Evolutionary conservation across 1,140 invertebrate genomes (phyloP).

Genomic region (Cydia strobilella): DNA sequence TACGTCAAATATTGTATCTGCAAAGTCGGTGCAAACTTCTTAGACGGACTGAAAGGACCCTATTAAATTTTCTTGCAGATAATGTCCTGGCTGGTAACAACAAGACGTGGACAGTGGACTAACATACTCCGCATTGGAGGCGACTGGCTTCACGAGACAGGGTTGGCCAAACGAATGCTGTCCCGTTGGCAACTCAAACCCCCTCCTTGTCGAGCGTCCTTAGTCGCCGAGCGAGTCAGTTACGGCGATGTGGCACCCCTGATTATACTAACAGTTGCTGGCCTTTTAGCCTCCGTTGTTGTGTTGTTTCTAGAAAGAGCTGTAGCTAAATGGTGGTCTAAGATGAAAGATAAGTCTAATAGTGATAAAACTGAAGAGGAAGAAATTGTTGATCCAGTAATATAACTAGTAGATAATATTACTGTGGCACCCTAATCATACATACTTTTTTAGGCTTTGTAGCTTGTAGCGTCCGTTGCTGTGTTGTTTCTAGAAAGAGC

Average conservation of each 20-base stretch:
- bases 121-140: slow-evolving; percentile 47
- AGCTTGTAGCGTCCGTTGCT: no score
- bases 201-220: slow-evolving; percentile 57
- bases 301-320: slow-evolving; percentile 53
- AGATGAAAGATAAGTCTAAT: background rate
- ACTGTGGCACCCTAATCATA: no score
- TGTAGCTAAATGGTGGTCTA: slow-evolving; percentile 41
- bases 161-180: slow-evolving; percentile 51
- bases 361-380: background rate
- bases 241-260: slow-evolving; percentile 55
- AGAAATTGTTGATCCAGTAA: background rate
- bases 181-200: slow-evolving; percentile 47
- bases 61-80: slow-evolving; percentile 40
- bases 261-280: slow-evolving; percentile 44
- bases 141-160: slow-evolving; percentile 58
- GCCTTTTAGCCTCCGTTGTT: slow-evolving; percentile 46
- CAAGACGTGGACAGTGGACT: slow-evolving; percentile 56
- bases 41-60: background rate
- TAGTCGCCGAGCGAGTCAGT: slow-evolving; percentile 67
- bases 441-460: no score
- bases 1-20: no score
- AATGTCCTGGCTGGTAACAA: slow-evolving; percentile 55
- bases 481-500: no score
- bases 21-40: no score
- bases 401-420: background rate